A percentile compares a stretch with the other conserved stretches of the same genome.
These are phyloP conservation scores for Drosophila neotestacea DNA, from an alignment of 2,888 invertebrate genomes.

Conservation along the genomic window DNA sequence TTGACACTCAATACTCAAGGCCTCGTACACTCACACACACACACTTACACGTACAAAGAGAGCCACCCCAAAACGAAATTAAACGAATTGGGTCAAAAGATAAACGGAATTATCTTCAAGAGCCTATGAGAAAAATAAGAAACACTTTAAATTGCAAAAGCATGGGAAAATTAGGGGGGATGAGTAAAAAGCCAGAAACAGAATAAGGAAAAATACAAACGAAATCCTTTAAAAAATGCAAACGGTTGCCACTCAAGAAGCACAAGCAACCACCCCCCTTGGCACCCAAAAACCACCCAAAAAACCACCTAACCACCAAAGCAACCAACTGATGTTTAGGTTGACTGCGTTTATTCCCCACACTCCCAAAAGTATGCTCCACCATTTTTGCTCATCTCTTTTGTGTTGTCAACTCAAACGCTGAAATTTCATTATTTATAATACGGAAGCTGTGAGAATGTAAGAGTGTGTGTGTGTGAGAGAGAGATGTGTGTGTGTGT, in stretches of 20 bases:
- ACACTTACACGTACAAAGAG: slow-evolving; percentile 5
- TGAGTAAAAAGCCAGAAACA: slow-evolving; percentile 17
- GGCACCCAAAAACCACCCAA: not conserved
- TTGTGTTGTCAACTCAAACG: slow-evolving; percentile 60
- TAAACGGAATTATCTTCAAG: slow-evolving; percentile 80
- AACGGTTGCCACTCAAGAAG: slow-evolving; percentile 76
- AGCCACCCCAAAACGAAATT: slow-evolving; percentile 60
- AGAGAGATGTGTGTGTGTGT: slow-evolving; percentile 11
- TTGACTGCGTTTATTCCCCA: slow-evolving; percentile 31
- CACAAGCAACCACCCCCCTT: slow-evolving; percentile 7
- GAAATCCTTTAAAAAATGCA: slow-evolving; percentile 62
- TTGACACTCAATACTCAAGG: slow-evolving; percentile 56
- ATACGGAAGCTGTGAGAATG: slow-evolving; percentile 62
- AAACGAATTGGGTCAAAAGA: slow-evolving; percentile 80
- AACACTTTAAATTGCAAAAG: slow-evolving; percentile 41
- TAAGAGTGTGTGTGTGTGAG: not conserved
- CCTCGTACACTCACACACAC: slow-evolving; percentile 10
- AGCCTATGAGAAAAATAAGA: slow-evolving; percentile 62
- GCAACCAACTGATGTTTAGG: slow-evolving; percentile 38
- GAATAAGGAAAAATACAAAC: slow-evolving; percentile 21
- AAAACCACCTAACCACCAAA: slow-evolving; percentile 17
- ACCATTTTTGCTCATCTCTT: slow-evolving; percentile 26
- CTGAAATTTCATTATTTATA: slow-evolving; percentile 75
- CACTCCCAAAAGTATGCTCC: slow-evolving; percentile 7
- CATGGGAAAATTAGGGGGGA: slow-evolving; percentile 5